phyloP scores from a whole-genome alignment of 2,888 invertebrate species.

The Panorpa germanica region DNA sequence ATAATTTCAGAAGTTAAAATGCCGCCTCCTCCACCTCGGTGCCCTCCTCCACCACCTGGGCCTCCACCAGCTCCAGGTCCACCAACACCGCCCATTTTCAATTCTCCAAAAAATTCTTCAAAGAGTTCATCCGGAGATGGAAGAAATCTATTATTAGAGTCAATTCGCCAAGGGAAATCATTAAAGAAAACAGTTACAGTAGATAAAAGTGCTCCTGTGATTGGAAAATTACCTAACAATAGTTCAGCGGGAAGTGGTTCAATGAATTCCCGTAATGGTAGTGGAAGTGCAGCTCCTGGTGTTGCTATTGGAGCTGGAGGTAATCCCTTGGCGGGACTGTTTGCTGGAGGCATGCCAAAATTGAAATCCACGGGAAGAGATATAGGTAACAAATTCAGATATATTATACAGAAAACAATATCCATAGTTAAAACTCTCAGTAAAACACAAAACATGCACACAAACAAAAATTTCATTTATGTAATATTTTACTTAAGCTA shows the following conservation, averaged over 20 bases:
- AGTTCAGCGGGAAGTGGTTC: conserved; percentile 16
- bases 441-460: too few relatives aligned
- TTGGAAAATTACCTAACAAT: conserved; percentile 35
- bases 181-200: conserved; percentile 77
- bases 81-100: conserved; percentile 30
- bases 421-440: too few relatives aligned
- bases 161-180: conserved; percentile 64
- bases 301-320: conserved; percentile 17
- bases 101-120: conserved; percentile 22
- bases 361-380: conserved; percentile 48
- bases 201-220: conserved; percentile 70
- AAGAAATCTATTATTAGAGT: conserved; percentile 53
- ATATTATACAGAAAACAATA: too few relatives aligned
- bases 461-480: too few relatives aligned
- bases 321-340: conserved; percentile 49
- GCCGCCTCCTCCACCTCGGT: too few relatives aligned
- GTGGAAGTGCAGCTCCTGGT: conserved; percentile 22
- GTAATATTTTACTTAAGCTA: too few relatives aligned
- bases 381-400: too few relatives aligned
- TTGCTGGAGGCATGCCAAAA: conserved; percentile 70
- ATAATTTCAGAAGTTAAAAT: too few relatives aligned
- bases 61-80: conserved; percentile 44
- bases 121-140: conserved; percentile 33
- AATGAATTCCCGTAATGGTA: conserved; percentile 21
- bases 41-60: conserved; percentile 42